These are phyloP conservation scores for Leuciscus waleckii DNA, from an alignment of 2,797 vertebrate species.

Conservation along the genomic window DNA sequence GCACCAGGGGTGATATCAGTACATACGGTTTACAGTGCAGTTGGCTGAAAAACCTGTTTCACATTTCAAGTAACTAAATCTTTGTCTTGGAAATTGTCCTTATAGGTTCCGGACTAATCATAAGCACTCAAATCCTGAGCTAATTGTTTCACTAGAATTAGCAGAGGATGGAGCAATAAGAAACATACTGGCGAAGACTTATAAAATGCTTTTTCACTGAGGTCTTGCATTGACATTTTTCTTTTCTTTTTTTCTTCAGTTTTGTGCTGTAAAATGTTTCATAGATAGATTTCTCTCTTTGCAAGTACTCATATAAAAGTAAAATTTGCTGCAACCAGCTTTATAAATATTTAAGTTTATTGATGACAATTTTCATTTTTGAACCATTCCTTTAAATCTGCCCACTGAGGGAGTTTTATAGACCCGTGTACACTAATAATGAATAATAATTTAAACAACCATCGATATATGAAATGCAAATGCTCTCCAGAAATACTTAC, in stretches of 20 bases:
- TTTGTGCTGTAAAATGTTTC: background rate
- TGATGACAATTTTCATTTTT: background rate
- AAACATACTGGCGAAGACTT: background rate
- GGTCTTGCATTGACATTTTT: background rate
- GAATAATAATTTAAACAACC: background rate
- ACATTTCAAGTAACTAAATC: background rate
- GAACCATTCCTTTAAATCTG: background rate
- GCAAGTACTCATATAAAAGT: background rate
- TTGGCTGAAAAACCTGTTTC: background rate
- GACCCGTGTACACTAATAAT: background rate
- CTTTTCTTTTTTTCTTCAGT: no score
- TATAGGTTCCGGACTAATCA: background rate
- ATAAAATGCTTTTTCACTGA: background rate
- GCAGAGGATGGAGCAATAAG: background rate
- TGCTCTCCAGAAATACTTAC: background rate
- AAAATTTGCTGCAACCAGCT: background rate
- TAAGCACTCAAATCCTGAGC: constrained; percentile 6
- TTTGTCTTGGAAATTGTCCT: constrained; percentile 18
- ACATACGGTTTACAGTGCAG: background rate
- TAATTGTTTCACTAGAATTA: constrained; percentile 9
- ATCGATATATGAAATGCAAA: background rate
- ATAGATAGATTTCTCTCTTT: background rate
- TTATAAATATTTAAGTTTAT: background rate
- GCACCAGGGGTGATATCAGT: background rate
- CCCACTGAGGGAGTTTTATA: background rate